Evolutionary conservation across 2,113 vertebrate genomes (phyloP), one percentile per base, ranked within the genome.

Genomic region (Notothenia rossii): DNA sequence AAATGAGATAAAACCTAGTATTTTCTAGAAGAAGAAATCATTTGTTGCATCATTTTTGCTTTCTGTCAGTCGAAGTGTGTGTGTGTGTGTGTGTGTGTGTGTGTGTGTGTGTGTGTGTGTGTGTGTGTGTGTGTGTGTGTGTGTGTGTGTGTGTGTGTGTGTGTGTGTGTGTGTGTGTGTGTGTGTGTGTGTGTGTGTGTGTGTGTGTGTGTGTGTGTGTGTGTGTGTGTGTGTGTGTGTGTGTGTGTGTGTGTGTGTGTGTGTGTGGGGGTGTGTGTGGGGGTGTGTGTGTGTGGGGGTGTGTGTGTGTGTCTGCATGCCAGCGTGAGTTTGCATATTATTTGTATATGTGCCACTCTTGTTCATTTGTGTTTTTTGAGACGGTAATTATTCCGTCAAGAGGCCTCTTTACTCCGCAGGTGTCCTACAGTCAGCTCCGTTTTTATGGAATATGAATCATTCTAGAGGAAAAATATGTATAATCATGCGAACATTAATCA

Each of bases 361-460:
- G 33, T 11, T 43, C 17, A 17, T 6, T 51, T 60, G 10, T 51
- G 45, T 63, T 58, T 61, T 46, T 3, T 53, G 55, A 71, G 73
- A 73, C 13, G n/a, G 62, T 69, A 77, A 85, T 85, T 87, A 81
- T 81, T 81, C 25, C 67, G 64, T 61, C 18, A 66, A 78, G 62
- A 72, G 43, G n/a, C 53, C 67, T 79, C 53, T 84, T 73, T 50
- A 10, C 75, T 36, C 81, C 59, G 59, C 73, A 55, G 68, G 81
- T 54, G 56, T 54, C 36, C 68, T 8, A 2, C 20, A 40, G 54
- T 74, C 48, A 65, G 40, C 53, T 71, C 33, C 10, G 5, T 17
- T 82, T 77, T 36, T 76, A 7, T 5, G 58, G 77, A 84, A 83
- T 18, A 25, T 45, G 14, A 40, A 18, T 86, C 17, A 63, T 74